Base-by-base conservation (phyloP, 2,888 invertebrate genomes). In the Lasioglossum morio region DNA sequence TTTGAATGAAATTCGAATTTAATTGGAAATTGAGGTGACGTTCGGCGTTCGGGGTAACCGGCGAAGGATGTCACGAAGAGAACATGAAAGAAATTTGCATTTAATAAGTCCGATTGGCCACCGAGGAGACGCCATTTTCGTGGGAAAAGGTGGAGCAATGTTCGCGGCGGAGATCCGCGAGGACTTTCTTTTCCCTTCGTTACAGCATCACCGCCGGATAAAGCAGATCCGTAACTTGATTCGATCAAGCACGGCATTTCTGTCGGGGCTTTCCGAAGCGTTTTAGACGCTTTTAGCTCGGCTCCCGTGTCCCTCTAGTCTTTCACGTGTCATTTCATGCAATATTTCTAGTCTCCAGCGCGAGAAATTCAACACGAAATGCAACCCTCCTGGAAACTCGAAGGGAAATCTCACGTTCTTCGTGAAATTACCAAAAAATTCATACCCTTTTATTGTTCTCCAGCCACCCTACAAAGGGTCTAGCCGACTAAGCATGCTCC, bases 271-370 rank as follows among this genome's bases (percentile, higher is more conserved):
- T 85, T 85, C 70, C 79, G 69, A 77, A 80, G 66, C 80, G 79
- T 90, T 87, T 86, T 81, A 86, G 88, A 86, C 78, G 90, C 90
- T 90, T 89, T 90, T 87, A 90, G 80, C 83, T 14, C 46, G 63
- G 70, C 66, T 40, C 34, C 72, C 57, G 66, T 37, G 34, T 69
- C 82, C 69, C 81, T 81, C 81, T 12, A 69, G 63, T 77, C 86
- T 79, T 82, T 79, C 77, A 43, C n/a, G n/a, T 88, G 77, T 85
- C 89, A 73, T 78, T 91, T 78, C 79, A 8, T 48, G 57, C 77
- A 70, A 88, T 82, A 77, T 89, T 66, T 79, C 77, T 73, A 66
- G 77, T 16, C 69, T 19, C 34, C 12, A 77, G 19, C 69, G 69
- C 14, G 74, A 14, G 57, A 73, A 73, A 48, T 37, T 43, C 57